Percentiles rank a stretch among this genome's conserved stretches.
These are phyloP conservation scores for Fragum sueziense DNA, from an alignment of 2,888 invertebrate genomes.

Conservation along the genomic window DNA sequence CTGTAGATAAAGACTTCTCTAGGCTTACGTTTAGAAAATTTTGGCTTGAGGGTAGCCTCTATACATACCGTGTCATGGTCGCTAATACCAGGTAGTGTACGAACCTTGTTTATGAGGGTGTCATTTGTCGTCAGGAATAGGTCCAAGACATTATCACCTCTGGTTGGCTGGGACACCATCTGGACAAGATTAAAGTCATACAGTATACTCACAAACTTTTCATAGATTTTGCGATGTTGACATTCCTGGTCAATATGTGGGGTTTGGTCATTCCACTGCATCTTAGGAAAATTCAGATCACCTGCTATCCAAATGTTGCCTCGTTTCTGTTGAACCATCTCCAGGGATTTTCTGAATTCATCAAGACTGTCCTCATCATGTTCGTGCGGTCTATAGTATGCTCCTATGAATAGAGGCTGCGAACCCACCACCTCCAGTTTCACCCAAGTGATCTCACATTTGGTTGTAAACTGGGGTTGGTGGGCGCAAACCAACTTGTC, in stretches of 20 bases:
- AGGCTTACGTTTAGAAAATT: neutral
- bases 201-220: neutral
- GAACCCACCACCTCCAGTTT: neutral
- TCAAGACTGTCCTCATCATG: constrained; percentile 9
- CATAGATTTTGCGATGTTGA: too few species aligned
- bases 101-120: constrained; percentile 1
- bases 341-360: constrained; percentile 13
- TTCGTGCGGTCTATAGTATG: constrained; percentile 21
- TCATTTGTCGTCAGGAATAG: constrained; percentile 14
- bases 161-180: constrained; percentile 18
- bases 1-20: neutral
- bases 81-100: constrained; percentile 14
- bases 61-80: neutral
- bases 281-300: constrained; percentile 20
- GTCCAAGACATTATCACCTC: constrained; percentile 17
- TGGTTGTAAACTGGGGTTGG: too few species aligned
- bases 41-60: neutral
- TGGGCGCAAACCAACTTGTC: too few species aligned
- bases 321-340: constrained; percentile 1
- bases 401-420: constrained; percentile 3
- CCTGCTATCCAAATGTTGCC: constrained; percentile 27
- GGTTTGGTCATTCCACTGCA: too few species aligned
- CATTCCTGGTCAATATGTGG: too few species aligned
- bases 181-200: constrained; percentile 26
- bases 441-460: too few species aligned